Conservation (phyloP, 2,113 vertebrate genomes). For the Mus musculus region GRCm39 chr9:6986001-6986500, state of each 20-base stretch:
- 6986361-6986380: no score
- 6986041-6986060: background rate
- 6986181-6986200: background rate
- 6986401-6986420: no score
- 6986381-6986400: no score
- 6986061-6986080: background rate
- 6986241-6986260: background rate
- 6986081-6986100: background rate
- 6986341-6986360: no score
- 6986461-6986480: no score
- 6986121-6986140: background rate
- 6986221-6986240: background rate
- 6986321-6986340: no score
- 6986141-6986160: background rate
- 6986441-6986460: no score
- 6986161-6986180: background rate
- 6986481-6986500: no score
- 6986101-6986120: background rate
- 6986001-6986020: background rate
- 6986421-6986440: no score
- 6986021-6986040: background rate
- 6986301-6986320: no score
- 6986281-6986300: no score
- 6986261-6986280: no score
- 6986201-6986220: background rate